Evolutionary conservation across 2,797 vertebrate genomes (phyloP).

Genomic region (Pelochelys cantorii): DNA sequence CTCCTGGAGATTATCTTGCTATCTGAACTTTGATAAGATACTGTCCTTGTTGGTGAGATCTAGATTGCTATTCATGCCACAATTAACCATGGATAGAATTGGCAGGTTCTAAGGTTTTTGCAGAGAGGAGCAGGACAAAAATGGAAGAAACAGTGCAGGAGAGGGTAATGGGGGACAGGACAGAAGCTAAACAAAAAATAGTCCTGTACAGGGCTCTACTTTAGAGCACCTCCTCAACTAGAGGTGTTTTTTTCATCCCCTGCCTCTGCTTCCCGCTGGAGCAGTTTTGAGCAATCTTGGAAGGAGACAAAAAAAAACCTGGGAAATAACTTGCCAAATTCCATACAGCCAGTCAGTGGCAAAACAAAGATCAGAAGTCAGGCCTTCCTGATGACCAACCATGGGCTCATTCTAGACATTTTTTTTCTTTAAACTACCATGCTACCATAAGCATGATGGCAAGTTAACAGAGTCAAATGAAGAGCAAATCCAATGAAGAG

Average conservation of each 20-base stretch:
- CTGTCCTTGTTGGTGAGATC: conserved; percentile 41
- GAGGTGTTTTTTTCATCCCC: no score
- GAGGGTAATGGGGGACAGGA: background rate
- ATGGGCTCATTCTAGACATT: background rate
- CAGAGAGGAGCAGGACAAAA: background rate
- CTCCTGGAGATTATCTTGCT: conserved; percentile 11
- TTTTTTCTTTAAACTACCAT: no score
- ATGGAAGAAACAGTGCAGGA: background rate
- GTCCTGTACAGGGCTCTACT: no score
- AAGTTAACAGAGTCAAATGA: background rate
- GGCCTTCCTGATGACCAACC: background rate
- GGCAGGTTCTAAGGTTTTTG: background rate
- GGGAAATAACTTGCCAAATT: background rate
- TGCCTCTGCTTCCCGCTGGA: no score
- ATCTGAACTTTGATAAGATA: conserved; percentile 40
- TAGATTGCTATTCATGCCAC: conserved; percentile 25
- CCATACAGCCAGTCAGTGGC: background rate
- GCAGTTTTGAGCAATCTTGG: background rate
- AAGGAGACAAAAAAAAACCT: background rate
- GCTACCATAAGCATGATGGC: background rate
- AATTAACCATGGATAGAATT: conserved; percentile 47
- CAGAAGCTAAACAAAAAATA: background rate
- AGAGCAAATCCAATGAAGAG: background rate
- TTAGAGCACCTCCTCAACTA: no score
- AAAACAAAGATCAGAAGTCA: background rate